phyloP scores from a whole-genome alignment of 2,888 invertebrate genomes.

The Diaprepes abbreviatus region DNA sequence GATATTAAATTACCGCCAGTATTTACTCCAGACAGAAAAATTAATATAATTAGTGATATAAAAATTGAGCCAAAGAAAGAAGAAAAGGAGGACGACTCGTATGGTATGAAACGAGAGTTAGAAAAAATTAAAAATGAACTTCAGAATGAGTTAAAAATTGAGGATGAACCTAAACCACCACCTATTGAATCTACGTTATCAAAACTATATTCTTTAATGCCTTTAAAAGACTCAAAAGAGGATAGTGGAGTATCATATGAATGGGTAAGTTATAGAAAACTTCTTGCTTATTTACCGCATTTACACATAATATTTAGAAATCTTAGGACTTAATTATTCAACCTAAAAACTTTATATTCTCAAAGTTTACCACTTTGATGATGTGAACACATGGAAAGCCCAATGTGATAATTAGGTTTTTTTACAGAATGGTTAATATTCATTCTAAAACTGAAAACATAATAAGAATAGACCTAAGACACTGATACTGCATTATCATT shows the following conservation, averaged over 20 bases:
- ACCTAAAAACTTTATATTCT: no score
- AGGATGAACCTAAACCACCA: conserved; percentile 42
- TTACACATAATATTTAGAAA: no score
- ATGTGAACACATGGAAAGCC: no score
- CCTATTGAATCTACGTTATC: conserved; percentile 67
- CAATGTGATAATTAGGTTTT: no score
- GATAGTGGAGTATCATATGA: conserved; percentile 90
- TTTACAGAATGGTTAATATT: no score
- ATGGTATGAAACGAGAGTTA: conserved; percentile 70
- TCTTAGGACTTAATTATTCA: no score
- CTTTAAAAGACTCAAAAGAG: conserved; percentile 70
- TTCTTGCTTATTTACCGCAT: no score
- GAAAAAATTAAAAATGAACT: conserved; percentile 65
- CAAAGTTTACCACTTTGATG: no score
- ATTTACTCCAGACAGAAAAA: conserved; percentile 61
- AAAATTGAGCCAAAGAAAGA: conserved; percentile 65
- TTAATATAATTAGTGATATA: conserved; percentile 66
- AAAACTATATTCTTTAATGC: conserved; percentile 69
- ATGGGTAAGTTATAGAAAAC: conserved; percentile 83
- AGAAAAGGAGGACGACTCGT: conserved; percentile 71
- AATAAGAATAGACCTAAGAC: no score
- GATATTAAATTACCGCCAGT: conserved; percentile 65
- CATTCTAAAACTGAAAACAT: no score
- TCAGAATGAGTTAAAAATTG: conserved; percentile 55
- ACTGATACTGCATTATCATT: no score